These are phyloP conservation scores for Frankliniella fusca DNA, from an alignment of 2,888 invertebrate genomes.

Conservation along the genomic window DNA sequence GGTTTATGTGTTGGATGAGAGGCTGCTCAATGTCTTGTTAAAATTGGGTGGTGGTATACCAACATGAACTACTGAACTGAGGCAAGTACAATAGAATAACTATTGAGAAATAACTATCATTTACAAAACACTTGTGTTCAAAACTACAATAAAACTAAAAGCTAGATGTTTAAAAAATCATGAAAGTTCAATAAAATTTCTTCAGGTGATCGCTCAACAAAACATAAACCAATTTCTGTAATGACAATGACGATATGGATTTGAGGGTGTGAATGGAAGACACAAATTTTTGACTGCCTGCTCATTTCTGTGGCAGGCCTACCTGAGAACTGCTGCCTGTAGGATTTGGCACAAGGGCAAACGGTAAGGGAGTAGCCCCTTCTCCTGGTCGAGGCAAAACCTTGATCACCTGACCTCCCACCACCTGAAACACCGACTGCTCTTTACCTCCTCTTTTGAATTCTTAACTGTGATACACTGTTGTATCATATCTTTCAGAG, in stretches of 20 bases:
- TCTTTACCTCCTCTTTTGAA: slow-evolving; percentile 44
- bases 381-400: slow-evolving; percentile 40
- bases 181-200: background rate
- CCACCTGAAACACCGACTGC: slow-evolving; percentile 53
- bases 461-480: background rate
- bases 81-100: too few relatives aligned
- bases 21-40: too few relatives aligned
- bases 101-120: background rate
- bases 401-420: slow-evolving; percentile 48
- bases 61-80: too few relatives aligned
- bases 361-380: slow-evolving; percentile 50
- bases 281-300: background rate
- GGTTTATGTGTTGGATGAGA: too few relatives aligned
- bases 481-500: too few relatives aligned
- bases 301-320: slow-evolving; percentile 25
- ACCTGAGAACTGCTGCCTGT: slow-evolving; percentile 40
- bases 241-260: background rate
- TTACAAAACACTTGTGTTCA: background rate
- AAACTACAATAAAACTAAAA: too few relatives aligned
- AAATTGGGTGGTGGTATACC: too few relatives aligned
- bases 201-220: background rate
- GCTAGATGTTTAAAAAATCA: background rate
- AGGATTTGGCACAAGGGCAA: slow-evolving; percentile 55
- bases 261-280: slow-evolving; percentile 18
- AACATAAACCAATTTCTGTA: background rate